Base-by-base conservation (phyloP, 2,797 vertebrate species). In the Tachyglossus aculeatus region DNA sequence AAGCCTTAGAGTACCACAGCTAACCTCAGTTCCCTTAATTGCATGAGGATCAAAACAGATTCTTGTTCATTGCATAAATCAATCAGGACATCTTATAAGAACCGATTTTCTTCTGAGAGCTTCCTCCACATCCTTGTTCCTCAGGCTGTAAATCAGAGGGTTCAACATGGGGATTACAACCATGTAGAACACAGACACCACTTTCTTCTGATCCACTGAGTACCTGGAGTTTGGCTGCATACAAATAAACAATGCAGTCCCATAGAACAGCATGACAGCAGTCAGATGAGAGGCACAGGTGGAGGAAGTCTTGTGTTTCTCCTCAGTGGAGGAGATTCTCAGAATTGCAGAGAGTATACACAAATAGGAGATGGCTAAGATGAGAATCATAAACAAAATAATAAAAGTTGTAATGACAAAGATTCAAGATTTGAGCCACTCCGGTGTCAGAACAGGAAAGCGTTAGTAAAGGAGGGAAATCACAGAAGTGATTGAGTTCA, bases 401-500 rank as follows among this genome's bases (percentile, higher is more conserved):
- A 55, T 70, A 24, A 74, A 36, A 4, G 56, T 33, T 6, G 45
- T 70, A 1, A 76, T 21, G 1, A 71, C 21, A 19, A 70, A 13
- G n/a, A 56, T 76, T 78, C 0, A 52, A 64, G 2, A 75, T 74
- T 8, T 81, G 64, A 36, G 77, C 74, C 5, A 64, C 50, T 1
- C 58, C 61, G 9, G 44, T 67, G 19, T 72, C 74, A 2, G 51
- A 53, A 6, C 74, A 81, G 6, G 78, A 74, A 41, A 83, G 77
- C 45, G 75, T 78, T 24, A 81, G 78, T 9, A 83, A 74, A 34
- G 74, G 78, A 22, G 74, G 77, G 5, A 77, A 74, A 22, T 70
- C 71, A 33, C 60, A 83, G 48, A 78, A 83, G 47, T 75, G 74
- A 24, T 78, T 83, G 67, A 83, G 83, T 41, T 80, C 62, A 29